Evolutionary conservation across 30 jellyfish, hydroid and myxozoan genomes (phyloP).

Genomic region (Haliclystus octoradiatus): DNA sequence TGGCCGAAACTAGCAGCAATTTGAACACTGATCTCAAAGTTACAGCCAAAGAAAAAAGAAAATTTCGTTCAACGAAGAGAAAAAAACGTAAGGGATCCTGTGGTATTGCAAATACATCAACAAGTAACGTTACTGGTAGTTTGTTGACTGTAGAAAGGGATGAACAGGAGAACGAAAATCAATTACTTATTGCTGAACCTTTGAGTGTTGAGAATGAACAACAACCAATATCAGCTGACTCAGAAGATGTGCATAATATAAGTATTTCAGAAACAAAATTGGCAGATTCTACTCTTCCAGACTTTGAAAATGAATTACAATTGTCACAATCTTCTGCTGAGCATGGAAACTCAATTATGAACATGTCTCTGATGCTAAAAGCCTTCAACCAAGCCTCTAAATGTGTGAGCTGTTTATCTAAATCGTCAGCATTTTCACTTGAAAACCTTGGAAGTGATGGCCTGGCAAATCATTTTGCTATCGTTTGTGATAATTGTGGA

Average conservation of each 20-base stretch:
- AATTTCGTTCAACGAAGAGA: constrained; percentile 1
- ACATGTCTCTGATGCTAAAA: constrained; percentile 1
- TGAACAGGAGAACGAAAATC: too few relatives aligned
- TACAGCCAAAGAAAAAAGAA: background rate
- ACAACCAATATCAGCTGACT: too few relatives aligned
- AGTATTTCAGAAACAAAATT: too few relatives aligned
- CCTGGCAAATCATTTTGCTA: constrained; percentile 1
- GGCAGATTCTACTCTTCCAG: too few relatives aligned
- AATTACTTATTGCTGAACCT: too few relatives aligned
- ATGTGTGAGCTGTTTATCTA: constrained; percentile 1
- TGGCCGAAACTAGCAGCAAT: constrained; percentile 2
- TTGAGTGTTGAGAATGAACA: too few relatives aligned
- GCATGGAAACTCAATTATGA: constrained; percentile 1
- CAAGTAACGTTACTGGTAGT: too few relatives aligned
- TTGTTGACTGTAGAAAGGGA: too few relatives aligned
- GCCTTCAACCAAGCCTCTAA: constrained; percentile 1
- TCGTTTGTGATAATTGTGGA: constrained; percentile 1
- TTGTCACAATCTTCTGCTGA: constrained; percentile 1
- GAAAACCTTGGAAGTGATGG: constrained; percentile 3
- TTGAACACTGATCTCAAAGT: constrained; percentile 1
- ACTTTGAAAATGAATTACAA: too few relatives aligned
- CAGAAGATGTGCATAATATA: too few relatives aligned
- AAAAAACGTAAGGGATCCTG: constrained; percentile 1
- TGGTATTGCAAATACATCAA: constrained; percentile 2
- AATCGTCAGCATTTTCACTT: constrained; percentile 1